Evolutionary conservation across 2,113 vertebrate species (phyloP), one percentile per base, ranked within the genome.

Genomic region (Chiloscyllium plagiosum): DNA sequence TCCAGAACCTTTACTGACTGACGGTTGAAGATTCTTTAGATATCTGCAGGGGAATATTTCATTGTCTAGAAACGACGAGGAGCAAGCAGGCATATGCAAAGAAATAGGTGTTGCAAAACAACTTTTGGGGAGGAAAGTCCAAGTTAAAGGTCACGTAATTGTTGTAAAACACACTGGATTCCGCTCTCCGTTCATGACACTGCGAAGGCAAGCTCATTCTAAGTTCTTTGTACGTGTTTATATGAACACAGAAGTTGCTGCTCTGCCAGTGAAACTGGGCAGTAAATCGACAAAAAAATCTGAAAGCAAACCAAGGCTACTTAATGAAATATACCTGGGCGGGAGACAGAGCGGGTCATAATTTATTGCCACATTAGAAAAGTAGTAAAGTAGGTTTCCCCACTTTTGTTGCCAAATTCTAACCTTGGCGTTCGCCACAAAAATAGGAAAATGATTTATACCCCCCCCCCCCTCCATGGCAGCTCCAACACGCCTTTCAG

Each of bases 401-500:
- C 93, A 95, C 61, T 66, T 70, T 50, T 33, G 29, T 50, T 95
- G 93, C 66, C 93, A 95, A 72, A 76, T 33, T 33, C 1, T 33
- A 95, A 72, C 37, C 42, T 72, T 72, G 94, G 47, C 24, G 12
- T 95, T 95, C 24, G 37, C 15, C 42, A 52, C 26, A 29, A 72
- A 61, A 50, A 72, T 3, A 95, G 72, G 20, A 47, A 70, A 37
- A 37, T 37, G 22, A 10, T 6, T 69, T 70, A 37, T 1, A 19
- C 22, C n/a, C 66, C 61, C 22, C 10, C 42, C 87, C 56, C 56
- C 20, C 37, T 0, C 2, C 68, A 4, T 68, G 20, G 2, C 42
- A 66, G 66, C 90, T 47, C 66, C 94, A 95, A 68, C 69, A 70
- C 47, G 68, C 7, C 93, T 72, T 76, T 70, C 94, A 95, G 42